phyloP scores from a whole-genome alignment of 2,797 vertebrate genomes.

The Sebastes reedi region DNA sequence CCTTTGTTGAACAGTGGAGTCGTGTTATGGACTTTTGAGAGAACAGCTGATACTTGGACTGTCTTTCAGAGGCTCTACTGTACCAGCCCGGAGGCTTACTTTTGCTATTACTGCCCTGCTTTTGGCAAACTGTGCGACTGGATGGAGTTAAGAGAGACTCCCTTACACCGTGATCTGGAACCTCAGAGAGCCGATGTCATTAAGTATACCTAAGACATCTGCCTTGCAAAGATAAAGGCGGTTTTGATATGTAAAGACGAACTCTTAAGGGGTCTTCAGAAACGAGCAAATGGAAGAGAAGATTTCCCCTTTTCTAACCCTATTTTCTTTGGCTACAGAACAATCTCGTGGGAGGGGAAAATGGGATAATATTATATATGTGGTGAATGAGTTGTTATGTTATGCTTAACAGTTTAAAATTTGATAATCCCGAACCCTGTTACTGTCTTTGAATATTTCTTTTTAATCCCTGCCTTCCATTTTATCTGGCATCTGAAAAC shows the following conservation, averaged over 20 bases:
- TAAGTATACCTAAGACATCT: conserved; percentile 39
- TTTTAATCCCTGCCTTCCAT: conserved; percentile 73
- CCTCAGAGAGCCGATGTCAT: conserved; percentile 45
- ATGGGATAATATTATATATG: conserved; percentile 69
- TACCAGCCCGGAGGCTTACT: conserved; percentile 16
- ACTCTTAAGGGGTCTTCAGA: conserved; percentile 54
- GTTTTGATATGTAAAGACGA: conserved; percentile 72
- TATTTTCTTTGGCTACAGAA: conserved; percentile 75
- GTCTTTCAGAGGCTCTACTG: conserved; percentile 21
- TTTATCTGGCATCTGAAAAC: conserved; percentile 78
- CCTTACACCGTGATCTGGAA: conserved; percentile 19
- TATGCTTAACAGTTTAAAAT: conserved; percentile 77
- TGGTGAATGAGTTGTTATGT: conserved; percentile 74
- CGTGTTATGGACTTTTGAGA: conserved; percentile 6
- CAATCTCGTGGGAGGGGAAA: conserved; percentile 44
- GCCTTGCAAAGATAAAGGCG: conserved; percentile 55
- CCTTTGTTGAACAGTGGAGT: background rate
- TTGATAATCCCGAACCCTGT: conserved; percentile 75
- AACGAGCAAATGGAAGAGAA: conserved; percentile 36
- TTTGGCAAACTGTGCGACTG: conserved; percentile 39
- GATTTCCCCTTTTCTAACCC: conserved; percentile 71
- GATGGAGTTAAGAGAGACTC: conserved; percentile 21
- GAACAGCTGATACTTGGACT: conserved; percentile 19
- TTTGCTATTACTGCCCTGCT: conserved; percentile 62
- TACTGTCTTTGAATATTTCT: conserved; percentile 77